phyloP scores from a whole-genome alignment of 1,140 invertebrate genomes.

The Wiebesia pumilae region DNA sequence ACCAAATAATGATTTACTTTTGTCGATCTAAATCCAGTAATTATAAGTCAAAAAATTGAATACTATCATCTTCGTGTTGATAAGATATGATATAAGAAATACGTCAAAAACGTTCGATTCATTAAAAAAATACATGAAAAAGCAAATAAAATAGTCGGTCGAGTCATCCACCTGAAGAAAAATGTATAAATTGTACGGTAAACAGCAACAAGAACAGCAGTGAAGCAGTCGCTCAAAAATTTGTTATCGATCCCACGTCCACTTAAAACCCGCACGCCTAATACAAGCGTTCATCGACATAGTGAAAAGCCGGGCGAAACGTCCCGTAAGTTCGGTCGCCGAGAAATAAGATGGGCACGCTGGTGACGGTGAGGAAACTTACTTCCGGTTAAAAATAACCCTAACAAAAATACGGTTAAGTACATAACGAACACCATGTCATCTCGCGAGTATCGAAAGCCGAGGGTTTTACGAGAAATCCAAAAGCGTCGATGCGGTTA shows the following conservation, averaged over 20 bases:
- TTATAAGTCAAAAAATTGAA: background rate
- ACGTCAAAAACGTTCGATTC: slow-evolving; percentile 8
- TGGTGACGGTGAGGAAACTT: slow-evolving; percentile 19
- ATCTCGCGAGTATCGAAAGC: background rate
- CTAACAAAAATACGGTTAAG: background rate
- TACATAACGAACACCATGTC: background rate
- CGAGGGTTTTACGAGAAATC: background rate
- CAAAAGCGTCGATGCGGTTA: background rate
- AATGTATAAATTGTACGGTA: background rate
- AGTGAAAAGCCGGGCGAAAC: slow-evolving; percentile 38
- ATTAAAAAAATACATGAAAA: background rate
- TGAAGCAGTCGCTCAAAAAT: slow-evolving; percentile 3
- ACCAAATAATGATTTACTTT: background rate
- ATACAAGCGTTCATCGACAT: background rate
- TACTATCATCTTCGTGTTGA: background rate
- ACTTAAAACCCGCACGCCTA: slow-evolving; percentile 20
- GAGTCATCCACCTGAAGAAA: slow-evolving; percentile 1
- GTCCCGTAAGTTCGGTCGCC: background rate
- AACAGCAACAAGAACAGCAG: background rate
- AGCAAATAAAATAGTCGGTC: background rate
- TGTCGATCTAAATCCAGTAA: background rate
- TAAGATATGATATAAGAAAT: background rate
- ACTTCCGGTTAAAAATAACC: slow-evolving; percentile 36
- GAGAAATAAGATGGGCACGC: background rate
- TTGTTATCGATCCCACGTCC: slow-evolving; percentile 41